These are phyloP conservation scores for Pagetopsis macropterus DNA, from an alignment of 2,797 vertebrate species.

Conservation along the genomic window DNA sequence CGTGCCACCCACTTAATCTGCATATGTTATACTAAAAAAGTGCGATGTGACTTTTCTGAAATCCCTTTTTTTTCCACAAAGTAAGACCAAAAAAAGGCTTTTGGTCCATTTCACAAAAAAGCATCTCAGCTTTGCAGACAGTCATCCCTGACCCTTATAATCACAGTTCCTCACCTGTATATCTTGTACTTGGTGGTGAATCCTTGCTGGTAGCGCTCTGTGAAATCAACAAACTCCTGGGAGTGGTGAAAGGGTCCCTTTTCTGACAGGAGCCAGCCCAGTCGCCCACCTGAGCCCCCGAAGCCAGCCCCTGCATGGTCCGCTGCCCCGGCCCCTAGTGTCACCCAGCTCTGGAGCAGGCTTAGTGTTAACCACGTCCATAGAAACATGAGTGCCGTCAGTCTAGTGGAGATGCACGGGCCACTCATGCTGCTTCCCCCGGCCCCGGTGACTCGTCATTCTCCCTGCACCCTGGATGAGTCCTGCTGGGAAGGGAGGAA, in stretches of 20 bases:
- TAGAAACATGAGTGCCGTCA: conserved; percentile 97
- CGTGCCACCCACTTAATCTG: conserved; percentile 47
- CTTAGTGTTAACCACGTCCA: conserved; percentile 95
- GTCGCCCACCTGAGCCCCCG: conserved; percentile 90
- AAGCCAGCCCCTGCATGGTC: conserved; percentile 85
- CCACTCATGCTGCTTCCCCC: conserved; percentile 98
- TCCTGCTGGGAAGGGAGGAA: conserved; percentile 41
- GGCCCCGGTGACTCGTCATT: conserved; percentile 94
- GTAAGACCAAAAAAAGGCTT: not conserved
- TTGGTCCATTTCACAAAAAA: not conserved
- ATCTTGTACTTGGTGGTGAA: conserved; percentile 99
- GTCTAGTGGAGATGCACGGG: conserved; percentile 94
- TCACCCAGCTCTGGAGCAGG: conserved; percentile 89
- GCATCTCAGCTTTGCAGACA: not conserved
- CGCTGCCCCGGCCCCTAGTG: conserved; percentile 81
- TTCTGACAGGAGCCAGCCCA: conserved; percentile 97
- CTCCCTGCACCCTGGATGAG: conserved; percentile 79
- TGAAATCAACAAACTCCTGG: conserved; percentile 96
- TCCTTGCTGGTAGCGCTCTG: conserved; percentile 95
- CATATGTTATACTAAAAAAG: conserved; percentile 39
- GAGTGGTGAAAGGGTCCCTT: conserved; percentile 97
- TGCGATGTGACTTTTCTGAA: conserved; percentile 10
- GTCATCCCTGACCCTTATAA: not conserved
- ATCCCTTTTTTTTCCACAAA: not conserved
- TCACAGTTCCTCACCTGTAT: conserved; percentile 89